phyloP scores from a whole-genome alignment of 2,888 invertebrate species.

The Meteorus colon region DNA sequence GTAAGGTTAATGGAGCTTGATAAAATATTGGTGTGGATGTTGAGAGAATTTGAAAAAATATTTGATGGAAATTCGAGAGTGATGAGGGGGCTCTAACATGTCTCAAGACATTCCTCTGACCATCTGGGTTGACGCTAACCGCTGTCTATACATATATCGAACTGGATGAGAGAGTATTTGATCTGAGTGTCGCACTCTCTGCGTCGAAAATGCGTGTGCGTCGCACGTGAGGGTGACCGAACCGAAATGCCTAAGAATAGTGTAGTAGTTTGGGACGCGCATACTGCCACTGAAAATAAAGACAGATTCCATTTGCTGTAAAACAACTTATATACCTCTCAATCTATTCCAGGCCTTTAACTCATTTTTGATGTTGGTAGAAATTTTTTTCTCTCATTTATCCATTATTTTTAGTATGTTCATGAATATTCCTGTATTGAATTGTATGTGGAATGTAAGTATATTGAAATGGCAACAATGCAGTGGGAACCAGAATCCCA shows the following conservation, averaged over 20 bases:
- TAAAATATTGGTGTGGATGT: neutral
- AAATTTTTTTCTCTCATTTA: neutral
- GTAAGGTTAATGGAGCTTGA: neutral
- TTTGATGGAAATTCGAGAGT: constrained; percentile 15
- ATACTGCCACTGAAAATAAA: constrained; percentile 50
- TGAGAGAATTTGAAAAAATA: constrained; percentile 37
- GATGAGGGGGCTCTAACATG: constrained; percentile 12
- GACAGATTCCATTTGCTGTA: constrained; percentile 50
- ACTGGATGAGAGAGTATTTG: neutral
- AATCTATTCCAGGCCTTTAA: neutral
- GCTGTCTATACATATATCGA: neutral
- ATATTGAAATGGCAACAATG: constrained; percentile 17
- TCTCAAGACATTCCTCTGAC: constrained; percentile 44
- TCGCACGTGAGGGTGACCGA: constrained; percentile 52
- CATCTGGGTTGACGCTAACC: constrained; percentile 44
- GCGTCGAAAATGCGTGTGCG: neutral
- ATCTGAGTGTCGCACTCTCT: constrained; percentile 40
- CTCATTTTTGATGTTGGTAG: too few relatives aligned
- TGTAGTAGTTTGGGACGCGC: constrained; percentile 39
- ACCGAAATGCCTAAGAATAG: constrained; percentile 51
- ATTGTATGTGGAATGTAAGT: neutral
- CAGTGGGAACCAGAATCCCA: neutral
- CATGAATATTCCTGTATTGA: neutral
- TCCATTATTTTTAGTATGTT: neutral
- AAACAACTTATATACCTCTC: neutral